Conservation (phyloP, 2,797 vertebrate species). For the Cryptoblepharus egeriae region DNA sequence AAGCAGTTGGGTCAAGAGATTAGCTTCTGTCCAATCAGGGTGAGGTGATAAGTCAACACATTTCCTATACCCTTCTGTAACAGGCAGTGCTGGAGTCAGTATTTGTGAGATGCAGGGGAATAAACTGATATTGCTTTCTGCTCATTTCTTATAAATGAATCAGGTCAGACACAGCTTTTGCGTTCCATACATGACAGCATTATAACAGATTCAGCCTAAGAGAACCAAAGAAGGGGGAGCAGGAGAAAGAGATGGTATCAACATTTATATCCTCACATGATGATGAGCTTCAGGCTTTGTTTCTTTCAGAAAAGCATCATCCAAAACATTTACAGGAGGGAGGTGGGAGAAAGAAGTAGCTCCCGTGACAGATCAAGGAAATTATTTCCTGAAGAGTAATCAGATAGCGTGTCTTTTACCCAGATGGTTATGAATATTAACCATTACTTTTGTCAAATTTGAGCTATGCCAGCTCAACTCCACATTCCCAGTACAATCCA, state of each 20-base stretch:
- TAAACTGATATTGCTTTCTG: neutral
- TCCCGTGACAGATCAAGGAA: conserved; percentile 19
- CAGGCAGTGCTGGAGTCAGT: neutral
- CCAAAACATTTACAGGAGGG: conserved; percentile 8
- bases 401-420: conserved; percentile 47
- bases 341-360: neutral
- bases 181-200: neutral
- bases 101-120: neutral
- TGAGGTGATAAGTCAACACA: neutral
- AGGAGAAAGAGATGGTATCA: conserved; percentile 10
- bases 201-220: neutral
- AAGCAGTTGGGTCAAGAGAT: neutral
- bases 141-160: neutral
- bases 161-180: neutral
- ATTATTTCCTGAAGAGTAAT: conserved; percentile 54
- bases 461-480: conserved; percentile 23
- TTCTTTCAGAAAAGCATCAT: conserved; percentile 15
- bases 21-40: neutral
- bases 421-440: conserved; percentile 56
- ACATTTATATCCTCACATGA: conserved; percentile 22
- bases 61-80: neutral
- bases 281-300: conserved; percentile 5
- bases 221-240: neutral
- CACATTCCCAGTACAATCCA: conserved; percentile 17
- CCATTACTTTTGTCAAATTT: conserved; percentile 48